Evolutionary conservation across 2,797 vertebrate genomes (phyloP).

Genomic region (Pygocentrus nattereri): DNA sequence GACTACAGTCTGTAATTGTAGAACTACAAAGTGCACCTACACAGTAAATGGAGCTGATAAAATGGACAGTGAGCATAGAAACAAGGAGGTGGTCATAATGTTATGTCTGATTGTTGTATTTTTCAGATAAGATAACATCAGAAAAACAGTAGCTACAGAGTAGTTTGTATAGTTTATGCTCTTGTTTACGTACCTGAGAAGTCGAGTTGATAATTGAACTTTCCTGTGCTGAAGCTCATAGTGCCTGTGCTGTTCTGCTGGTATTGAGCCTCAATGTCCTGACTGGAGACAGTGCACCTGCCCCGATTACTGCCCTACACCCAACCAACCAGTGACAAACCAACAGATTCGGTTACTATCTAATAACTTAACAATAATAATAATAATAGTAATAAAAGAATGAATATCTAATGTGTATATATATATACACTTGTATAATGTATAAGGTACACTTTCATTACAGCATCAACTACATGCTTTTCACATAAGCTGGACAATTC

Average conservation of each 20-base stretch:
- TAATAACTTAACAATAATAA: background rate
- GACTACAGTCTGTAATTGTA: too few relatives aligned
- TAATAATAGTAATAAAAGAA: too few relatives aligned
- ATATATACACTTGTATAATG: too few relatives aligned
- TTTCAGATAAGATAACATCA: background rate
- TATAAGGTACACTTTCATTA: too few relatives aligned
- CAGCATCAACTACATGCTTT: too few relatives aligned
- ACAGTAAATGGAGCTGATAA: too few relatives aligned
- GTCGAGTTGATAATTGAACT: constrained; percentile 66
- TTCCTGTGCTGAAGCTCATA: constrained; percentile 51
- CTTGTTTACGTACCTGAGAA: constrained; percentile 66
- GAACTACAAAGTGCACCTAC: too few relatives aligned
- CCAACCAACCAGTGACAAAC: constrained; percentile 13
- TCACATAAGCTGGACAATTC: too few relatives aligned
- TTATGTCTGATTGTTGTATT: too few relatives aligned
- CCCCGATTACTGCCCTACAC: constrained; percentile 49
- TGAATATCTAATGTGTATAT: too few relatives aligned
- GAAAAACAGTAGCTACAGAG: background rate
- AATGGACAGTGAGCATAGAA: too few relatives aligned
- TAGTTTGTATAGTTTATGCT: background rate
- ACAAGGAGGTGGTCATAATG: too few relatives aligned
- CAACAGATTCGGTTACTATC: background rate
- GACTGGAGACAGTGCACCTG: constrained; percentile 65
- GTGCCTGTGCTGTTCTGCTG: constrained; percentile 62
- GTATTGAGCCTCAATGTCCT: constrained; percentile 72